phyloP scores from a whole-genome alignment of 2,113 vertebrate genomes.

The Aythya baeri region DNA sequence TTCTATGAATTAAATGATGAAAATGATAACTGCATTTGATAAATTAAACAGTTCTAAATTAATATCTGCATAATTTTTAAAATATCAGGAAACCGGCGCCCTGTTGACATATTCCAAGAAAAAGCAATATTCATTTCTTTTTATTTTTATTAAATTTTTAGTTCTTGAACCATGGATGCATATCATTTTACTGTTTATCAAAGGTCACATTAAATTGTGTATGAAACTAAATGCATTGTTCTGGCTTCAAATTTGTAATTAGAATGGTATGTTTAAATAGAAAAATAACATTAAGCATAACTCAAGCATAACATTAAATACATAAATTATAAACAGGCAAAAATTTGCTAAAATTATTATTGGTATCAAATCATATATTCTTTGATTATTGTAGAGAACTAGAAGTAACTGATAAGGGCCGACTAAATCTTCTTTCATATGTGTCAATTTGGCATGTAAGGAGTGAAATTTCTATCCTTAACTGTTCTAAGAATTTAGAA shows the following conservation, averaged over 20 bases:
- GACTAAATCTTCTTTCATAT: background rate
- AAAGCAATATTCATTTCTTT: slow-evolving; percentile 71
- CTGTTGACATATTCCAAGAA: slow-evolving; percentile 65
- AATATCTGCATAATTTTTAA: slow-evolving; percentile 45
- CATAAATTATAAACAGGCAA: slow-evolving; percentile 12
- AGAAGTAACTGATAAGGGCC: background rate
- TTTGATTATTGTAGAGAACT: background rate
- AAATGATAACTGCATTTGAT: slow-evolving; percentile 46
- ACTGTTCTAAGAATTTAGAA: background rate
- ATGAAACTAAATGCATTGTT: background rate
- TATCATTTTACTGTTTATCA: slow-evolving; percentile 74
- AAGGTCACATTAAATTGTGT: slow-evolving; percentile 44
- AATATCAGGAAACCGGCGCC: slow-evolving; percentile 46
- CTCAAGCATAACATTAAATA: background rate
- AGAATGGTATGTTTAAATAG: slow-evolving; percentile 39
- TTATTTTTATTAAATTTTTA: slow-evolving; percentile 76
- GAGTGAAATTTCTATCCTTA: background rate
- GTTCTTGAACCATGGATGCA: slow-evolving; percentile 38
- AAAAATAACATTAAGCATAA: slow-evolving; percentile 28
- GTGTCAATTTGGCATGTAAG: background rate
- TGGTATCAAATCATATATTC: slow-evolving; percentile 23
- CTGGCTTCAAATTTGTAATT: background rate
- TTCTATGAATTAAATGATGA: slow-evolving; percentile 10
- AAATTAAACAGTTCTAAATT: slow-evolving; percentile 63
- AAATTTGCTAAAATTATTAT: slow-evolving; percentile 16